These are phyloP conservation scores for Drosophila lowei DNA, from an alignment of 1,140 invertebrate genomes.

Conservation along the genomic window DNA sequence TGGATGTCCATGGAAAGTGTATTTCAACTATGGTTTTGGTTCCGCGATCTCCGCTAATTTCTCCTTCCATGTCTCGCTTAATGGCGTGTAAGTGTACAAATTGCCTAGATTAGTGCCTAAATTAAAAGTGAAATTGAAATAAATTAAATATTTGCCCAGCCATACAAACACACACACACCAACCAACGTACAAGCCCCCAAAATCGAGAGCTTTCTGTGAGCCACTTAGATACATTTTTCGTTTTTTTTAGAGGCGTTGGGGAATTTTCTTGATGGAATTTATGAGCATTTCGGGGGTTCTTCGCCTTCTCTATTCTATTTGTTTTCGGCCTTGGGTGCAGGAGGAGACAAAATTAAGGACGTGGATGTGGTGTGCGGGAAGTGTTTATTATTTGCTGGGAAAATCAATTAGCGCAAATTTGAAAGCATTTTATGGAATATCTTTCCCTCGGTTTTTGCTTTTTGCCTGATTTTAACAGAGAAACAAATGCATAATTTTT, in stretches of 20 bases:
- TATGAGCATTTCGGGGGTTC: conserved; percentile 41
- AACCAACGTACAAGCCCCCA: not conserved
- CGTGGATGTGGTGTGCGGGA: conserved; percentile 7
- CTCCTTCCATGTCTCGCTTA: conserved; percentile 57
- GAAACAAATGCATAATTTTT: too few species aligned
- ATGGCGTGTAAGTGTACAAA: conserved; percentile 79
- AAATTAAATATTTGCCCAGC: conserved; percentile 76
- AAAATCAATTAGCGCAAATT: conserved; percentile 68
- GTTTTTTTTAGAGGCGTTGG: conserved; percentile 28
- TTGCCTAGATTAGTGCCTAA: conserved; percentile 81
- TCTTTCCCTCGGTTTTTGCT: not conserved
- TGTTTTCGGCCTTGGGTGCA: conserved; percentile 13
- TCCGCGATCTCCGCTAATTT: conserved; percentile 35
- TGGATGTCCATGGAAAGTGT: conserved; percentile 6
- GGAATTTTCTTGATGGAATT: conserved; percentile 40
- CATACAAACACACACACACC: conserved; percentile 8
- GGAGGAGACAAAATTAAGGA: conserved; percentile 4
- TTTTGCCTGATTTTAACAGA: not conserved
- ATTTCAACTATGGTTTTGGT: conserved; percentile 42
- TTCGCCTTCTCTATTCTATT: conserved; percentile 30
- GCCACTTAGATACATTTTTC: conserved; percentile 22
- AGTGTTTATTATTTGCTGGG: conserved; percentile 66
- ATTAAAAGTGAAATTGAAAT: conserved; percentile 81
- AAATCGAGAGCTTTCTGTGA: conserved; percentile 23
- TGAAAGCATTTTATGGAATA: conserved; percentile 22